Evolutionary conservation across 2,888 invertebrate species (phyloP), one percentile per base, ranked within the genome.

Genomic region (Torymus texanus): DNA sequence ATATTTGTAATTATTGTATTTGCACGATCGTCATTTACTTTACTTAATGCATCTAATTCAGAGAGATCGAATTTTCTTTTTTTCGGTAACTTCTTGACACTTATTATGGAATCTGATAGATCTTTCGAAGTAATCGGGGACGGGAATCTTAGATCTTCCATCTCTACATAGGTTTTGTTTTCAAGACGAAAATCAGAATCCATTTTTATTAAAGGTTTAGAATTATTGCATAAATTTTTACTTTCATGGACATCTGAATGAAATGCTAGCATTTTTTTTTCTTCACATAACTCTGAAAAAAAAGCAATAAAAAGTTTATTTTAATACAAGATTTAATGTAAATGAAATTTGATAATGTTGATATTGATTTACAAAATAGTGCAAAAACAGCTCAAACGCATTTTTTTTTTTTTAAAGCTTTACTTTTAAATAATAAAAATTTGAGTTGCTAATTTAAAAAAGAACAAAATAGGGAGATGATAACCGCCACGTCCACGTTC

Each of bases 21-120:
- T 13, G 18, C 51, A 62, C 24, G 62, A 24, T 50, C 65, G n/a
- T 41, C 59, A 29, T 58, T 59, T 13, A 59, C 18, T 71, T 74
- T 75, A 16, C 65, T 62, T 10, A 75, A 21, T 13, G 95, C 95
- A 90, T 96, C 96, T 78, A 95, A 91, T 86, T 95, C 95, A 63
- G 95, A 94, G 63, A 94, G 94, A 90, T 95, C 94, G 88, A 95
- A 96, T 91, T 97, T 97, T 83, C 98, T 93, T 91, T 98, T 98
- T 91, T 98, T 98, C 78, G 98, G 98, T 88, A 98, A 94, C 90
- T 96, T 96, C 84, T 92, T 91, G 80, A 92, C 92, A 86, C 89
- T 91, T 84, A 89, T 89, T 73, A 88, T 89, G 55, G 90, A 88
- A 85, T 89, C 89, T 53, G 90, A 88, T n/a, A 21, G 8, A 61